Evolutionary conservation across 2,113 vertebrate genomes (phyloP), one percentile per base, ranked within the genome.

Genomic region (Parus major): DNA sequence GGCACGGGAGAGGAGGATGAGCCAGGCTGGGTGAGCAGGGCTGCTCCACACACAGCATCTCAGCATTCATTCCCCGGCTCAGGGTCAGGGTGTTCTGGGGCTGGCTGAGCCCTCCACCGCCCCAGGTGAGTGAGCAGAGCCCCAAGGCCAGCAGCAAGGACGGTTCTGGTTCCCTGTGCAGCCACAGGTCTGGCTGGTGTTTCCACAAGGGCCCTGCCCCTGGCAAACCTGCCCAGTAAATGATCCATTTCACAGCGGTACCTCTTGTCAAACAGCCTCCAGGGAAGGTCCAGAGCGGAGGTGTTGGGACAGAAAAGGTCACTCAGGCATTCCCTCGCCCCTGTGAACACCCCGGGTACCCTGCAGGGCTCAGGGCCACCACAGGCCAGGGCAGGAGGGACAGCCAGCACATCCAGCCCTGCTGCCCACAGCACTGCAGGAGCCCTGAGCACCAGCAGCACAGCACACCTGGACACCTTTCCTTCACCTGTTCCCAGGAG

Each of bases 21-120:
- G 63, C 0, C 5, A 1, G 49, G n/a, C 20, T 2, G 29, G 8
- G 27, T 8, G 15, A 1, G 5, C 70, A 55, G n/a, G 27, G 33
- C 47, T 21, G 68, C 39, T 18, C 8, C 57, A 16, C 57, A 16
- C 42, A 4, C 12, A 68, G 46, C 28, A 7, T 9, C 39, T 1
- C 57, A 14, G 33, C 19, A 3, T 0, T 0, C 9, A 17, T 3
- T 36, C 39, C 39, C 39, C 39, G 7, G 63, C 83, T 5, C 27
- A 0, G 47, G 41, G 10, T 1, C 15, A 18, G 17, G 0, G 0
- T 2, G 22, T 0, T 15, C 3, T 0, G 3, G 4, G 50, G 44
- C 41, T 3, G 35, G 12, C 55, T 53, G 33, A 60, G 82, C 49
- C 7, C 28, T 1, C 0, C 2, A 14, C 11, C 5, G 2, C 39